Evolutionary conservation across 1,140 invertebrate species (phyloP), one percentile per base, ranked within the genome.

Genomic region (Eriocheir sinensis): DNA sequence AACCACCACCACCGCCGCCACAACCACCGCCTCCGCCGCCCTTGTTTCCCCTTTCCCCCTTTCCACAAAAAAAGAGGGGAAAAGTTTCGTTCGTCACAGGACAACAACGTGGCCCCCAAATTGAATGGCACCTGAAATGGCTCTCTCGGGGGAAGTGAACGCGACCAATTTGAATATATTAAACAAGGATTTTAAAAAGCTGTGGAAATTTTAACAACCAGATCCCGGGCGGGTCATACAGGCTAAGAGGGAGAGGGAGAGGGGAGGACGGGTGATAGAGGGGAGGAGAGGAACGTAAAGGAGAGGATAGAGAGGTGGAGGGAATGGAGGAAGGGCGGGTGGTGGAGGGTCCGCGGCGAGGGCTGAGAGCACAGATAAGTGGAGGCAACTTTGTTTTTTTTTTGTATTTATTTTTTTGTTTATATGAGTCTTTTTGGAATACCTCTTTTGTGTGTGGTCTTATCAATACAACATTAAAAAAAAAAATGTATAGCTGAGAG

Each of bases 91-190:
- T 92, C 93, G 93, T 94, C 93, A 94, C 93, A 92, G 81, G n/a
- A 48, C 44, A n/a, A n/a, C 93, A 86, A 86, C 93, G 93, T 91
- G 80, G 44, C 89, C 89, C 92, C 53, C 44, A 94, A 94, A 94
- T 94, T 94, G 93, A 94, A 94, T 94, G 93, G 93, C 93, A 94
- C 93, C 81, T 91, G 48, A 91, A 94, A 94, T 90, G 44, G 81
- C 89, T 32, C 93, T 53, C 93, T n/a, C 27, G 93, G 81, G 93
- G 30, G 27, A 85, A 36, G n/a, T 94, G 60, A 91, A 91, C 80
- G 93, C 79, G 93, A 86, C 72, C 93, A 94, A 94, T 94, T 94
- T 94, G 93, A 94, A 94, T 94, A 94, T 94, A 94, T 94, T 94
- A 94, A 85, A 83, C 93, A 94, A 72, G 93, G 93, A 94, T 94